These are phyloP conservation scores for Pseudonaja textilis DNA, from an alignment of 2,113 vertebrate species.

Conservation along the genomic window DNA sequence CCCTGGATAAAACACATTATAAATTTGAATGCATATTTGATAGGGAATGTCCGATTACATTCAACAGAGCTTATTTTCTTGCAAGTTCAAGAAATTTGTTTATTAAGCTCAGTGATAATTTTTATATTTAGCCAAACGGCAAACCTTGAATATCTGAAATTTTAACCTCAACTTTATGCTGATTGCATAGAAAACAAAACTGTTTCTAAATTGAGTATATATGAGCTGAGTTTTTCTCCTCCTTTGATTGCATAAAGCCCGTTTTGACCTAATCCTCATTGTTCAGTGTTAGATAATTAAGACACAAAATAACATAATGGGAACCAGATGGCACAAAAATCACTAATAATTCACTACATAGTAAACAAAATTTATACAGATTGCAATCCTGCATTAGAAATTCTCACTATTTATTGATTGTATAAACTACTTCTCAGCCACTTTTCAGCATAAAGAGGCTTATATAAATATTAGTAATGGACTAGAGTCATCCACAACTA, in stretches of 20 bases:
- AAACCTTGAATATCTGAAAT: neutral
- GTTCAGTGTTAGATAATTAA: neutral
- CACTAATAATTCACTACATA: neutral
- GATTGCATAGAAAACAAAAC: neutral
- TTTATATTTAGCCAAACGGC: neutral
- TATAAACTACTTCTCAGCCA: neutral
- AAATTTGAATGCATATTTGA: neutral
- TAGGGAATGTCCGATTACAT: neutral
- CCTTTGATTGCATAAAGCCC: neutral
- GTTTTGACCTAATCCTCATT: neutral
- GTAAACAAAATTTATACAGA: neutral
- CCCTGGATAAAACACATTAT: neutral
- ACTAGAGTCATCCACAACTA: neutral
- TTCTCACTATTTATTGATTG: neutral
- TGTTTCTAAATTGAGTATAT: neutral
- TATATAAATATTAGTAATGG: neutral
- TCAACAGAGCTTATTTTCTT: neutral
- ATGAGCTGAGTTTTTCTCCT: neutral
- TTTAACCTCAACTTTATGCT: neutral
- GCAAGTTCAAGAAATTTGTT: neutral
- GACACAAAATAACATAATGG: neutral
- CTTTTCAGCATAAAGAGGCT: neutral
- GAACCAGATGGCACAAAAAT: neutral
- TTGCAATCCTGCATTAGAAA: neutral
- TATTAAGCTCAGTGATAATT: neutral